These are phyloP conservation scores for Spialia ferax DNA, from an alignment of 2,888 invertebrate genomes.

Conservation along the genomic window DNA sequence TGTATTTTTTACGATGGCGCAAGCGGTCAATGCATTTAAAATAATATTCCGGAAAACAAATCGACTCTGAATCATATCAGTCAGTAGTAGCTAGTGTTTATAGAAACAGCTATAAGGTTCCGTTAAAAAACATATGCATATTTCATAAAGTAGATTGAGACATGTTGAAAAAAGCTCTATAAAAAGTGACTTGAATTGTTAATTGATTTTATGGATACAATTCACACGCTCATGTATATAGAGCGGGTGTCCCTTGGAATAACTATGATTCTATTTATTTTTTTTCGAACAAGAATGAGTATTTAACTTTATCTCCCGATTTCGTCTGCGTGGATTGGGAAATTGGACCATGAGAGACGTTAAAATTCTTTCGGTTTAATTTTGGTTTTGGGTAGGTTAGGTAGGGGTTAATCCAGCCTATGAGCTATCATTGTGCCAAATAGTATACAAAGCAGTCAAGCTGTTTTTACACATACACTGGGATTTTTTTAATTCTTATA, in stretches of 20 bases:
- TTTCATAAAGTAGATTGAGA: constrained; percentile 19
- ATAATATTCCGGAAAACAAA: neutral
- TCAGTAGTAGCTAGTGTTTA: neutral
- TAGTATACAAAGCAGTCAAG: too few species aligned
- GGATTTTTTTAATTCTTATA: too few species aligned
- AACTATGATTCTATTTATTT: constrained; percentile 9
- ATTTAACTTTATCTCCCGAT: too few species aligned
- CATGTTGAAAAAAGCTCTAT: constrained; percentile 20
- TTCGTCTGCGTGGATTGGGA: neutral
- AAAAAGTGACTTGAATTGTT: constrained; percentile 39
- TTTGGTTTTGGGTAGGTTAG: too few species aligned
- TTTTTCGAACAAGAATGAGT: neutral
- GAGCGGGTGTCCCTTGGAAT: constrained; percentile 42
- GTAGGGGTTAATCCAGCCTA: too few species aligned
- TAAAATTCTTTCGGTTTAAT: too few species aligned
- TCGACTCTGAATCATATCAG: neutral
- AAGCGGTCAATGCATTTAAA: too few species aligned
- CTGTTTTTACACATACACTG: too few species aligned
- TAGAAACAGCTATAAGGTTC: neutral
- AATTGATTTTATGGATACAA: constrained; percentile 41
- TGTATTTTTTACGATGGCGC: too few species aligned
- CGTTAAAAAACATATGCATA: constrained; percentile 4
- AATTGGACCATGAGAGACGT: too few species aligned
- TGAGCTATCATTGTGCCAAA: too few species aligned
- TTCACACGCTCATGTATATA: constrained; percentile 45